phyloP scores from a whole-genome alignment of 2,797 vertebrate genomes.

The Epinephelus malabaricus region DNA sequence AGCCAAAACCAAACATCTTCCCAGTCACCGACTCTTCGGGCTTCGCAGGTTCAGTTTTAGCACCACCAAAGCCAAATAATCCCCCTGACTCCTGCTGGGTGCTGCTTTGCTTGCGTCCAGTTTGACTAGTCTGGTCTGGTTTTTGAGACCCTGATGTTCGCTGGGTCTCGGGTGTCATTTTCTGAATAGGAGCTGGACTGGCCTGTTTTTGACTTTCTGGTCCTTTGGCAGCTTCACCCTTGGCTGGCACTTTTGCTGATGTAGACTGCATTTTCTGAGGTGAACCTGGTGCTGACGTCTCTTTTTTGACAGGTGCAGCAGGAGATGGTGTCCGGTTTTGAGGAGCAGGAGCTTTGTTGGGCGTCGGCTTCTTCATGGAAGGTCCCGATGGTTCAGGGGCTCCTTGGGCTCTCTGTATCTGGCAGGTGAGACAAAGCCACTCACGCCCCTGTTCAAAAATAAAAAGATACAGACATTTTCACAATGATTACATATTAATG shows the following conservation, averaged over 20 bases:
- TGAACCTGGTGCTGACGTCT: slow-evolving; percentile 61
- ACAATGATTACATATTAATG: background rate
- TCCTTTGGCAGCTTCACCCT: slow-evolving; percentile 76
- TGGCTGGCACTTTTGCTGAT: slow-evolving; percentile 63
- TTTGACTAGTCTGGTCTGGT: slow-evolving; percentile 56
- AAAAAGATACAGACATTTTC: background rate
- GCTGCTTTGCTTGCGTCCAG: slow-evolving; percentile 75
- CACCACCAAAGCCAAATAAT: slow-evolving; percentile 70
- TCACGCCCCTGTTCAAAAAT: slow-evolving; percentile 83
- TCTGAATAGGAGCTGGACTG: slow-evolving; percentile 72
- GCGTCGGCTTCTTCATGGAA: slow-evolving; percentile 68
- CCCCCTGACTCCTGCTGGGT: slow-evolving; percentile 68
- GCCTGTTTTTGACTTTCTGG: slow-evolving; percentile 73
- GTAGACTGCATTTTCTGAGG: slow-evolving; percentile 65
- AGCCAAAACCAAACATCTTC: slow-evolving; percentile 96
- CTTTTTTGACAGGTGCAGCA: slow-evolving; percentile 64
- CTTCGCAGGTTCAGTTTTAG: slow-evolving; percentile 88
- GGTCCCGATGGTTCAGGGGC: slow-evolving; percentile 80
- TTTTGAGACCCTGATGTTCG: slow-evolving; percentile 76
- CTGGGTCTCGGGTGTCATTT: slow-evolving; percentile 70
- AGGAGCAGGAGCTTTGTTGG: slow-evolving; percentile 57
- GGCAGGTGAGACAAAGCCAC: slow-evolving; percentile 98
- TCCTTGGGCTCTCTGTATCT: slow-evolving; percentile 92
- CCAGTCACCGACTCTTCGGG: slow-evolving; percentile 91
- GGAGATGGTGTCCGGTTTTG: slow-evolving; percentile 62